phyloP scores from a whole-genome alignment of 1,140 invertebrate species.

The Zaprionus inermis region DNA sequence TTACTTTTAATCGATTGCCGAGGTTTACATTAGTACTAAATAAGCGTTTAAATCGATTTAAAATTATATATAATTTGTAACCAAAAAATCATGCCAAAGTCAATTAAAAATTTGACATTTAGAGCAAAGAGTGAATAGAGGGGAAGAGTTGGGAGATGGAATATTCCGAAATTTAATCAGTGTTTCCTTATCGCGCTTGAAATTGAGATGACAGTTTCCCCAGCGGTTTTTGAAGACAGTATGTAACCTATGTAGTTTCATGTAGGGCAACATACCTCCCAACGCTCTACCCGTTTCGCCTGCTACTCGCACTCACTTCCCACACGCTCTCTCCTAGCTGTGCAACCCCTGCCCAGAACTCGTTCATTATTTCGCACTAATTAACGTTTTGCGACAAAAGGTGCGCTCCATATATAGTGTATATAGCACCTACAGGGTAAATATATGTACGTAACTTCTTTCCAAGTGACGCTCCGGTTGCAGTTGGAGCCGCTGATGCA shows the following conservation, averaged over 20 bases:
- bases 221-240: not conserved
- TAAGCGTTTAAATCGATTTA: too few relatives aligned
- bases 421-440: slow-evolving; percentile 8
- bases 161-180: not conserved
- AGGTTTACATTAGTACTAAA: too few relatives aligned
- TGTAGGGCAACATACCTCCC: not conserved
- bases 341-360: slow-evolving; percentile 12
- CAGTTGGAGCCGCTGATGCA: slow-evolving; percentile 9
- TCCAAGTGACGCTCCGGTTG: slow-evolving; percentile 11
- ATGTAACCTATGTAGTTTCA: not conserved
- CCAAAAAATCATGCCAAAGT: too few relatives aligned
- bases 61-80: too few relatives aligned
- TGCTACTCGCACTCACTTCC: too few relatives aligned
- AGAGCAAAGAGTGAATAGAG: too few relatives aligned
- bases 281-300: not conserved
- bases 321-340: too few relatives aligned
- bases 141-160: not conserved
- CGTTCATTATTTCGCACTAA: slow-evolving; percentile 79
- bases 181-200: not conserved
- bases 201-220: not conserved
- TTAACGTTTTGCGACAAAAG: slow-evolving; percentile 77
- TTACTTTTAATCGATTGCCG: too few relatives aligned
- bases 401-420: slow-evolving; percentile 33
- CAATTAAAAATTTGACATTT: too few relatives aligned
- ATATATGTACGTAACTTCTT: slow-evolving; percentile 22